A percentile compares a stretch with the other conserved stretches of the same genome.
Conservation (phyloP, 2,888 invertebrate genomes). For the Aromia moschata region DNA sequence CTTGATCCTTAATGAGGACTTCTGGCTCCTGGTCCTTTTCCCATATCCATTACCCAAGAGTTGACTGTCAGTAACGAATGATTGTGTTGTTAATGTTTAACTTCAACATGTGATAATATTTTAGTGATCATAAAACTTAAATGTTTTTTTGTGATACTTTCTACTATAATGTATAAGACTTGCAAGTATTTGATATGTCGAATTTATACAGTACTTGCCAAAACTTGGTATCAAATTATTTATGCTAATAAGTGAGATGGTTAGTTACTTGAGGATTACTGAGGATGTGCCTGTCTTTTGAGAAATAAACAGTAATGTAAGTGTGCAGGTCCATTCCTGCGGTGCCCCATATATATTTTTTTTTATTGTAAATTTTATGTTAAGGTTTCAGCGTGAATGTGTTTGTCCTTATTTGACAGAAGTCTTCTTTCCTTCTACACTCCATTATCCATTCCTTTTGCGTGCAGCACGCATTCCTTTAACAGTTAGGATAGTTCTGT, state of each 20-base stretch:
- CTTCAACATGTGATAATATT: constrained; percentile 58
- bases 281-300: neutral
- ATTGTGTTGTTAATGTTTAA: constrained; percentile 45
- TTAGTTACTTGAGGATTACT: constrained; percentile 25
- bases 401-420: constrained; percentile 59
- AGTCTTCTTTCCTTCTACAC: constrained; percentile 62
- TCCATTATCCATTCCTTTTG: constrained; percentile 61
- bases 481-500: constrained; percentile 22
- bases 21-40: constrained; percentile 58
- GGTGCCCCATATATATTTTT: constrained; percentile 38
- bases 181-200: constrained; percentile 49
- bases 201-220: constrained; percentile 45
- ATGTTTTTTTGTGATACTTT: constrained; percentile 56
- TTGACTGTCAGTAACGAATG: constrained; percentile 42
- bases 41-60: constrained; percentile 43
- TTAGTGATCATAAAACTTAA: constrained; percentile 57
- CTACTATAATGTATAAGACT: constrained; percentile 51
- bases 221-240: constrained; percentile 42
- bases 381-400: constrained; percentile 49
- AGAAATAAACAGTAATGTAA: constrained; percentile 11
- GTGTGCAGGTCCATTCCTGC: constrained; percentile 22
- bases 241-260: constrained; percentile 38
- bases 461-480: constrained; percentile 29
- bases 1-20: constrained; percentile 59
- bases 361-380: constrained; percentile 39